These are phyloP conservation scores for Arctopsyche grandis DNA, from an alignment of 1,140 invertebrate species.

Conservation along the genomic window DNA sequence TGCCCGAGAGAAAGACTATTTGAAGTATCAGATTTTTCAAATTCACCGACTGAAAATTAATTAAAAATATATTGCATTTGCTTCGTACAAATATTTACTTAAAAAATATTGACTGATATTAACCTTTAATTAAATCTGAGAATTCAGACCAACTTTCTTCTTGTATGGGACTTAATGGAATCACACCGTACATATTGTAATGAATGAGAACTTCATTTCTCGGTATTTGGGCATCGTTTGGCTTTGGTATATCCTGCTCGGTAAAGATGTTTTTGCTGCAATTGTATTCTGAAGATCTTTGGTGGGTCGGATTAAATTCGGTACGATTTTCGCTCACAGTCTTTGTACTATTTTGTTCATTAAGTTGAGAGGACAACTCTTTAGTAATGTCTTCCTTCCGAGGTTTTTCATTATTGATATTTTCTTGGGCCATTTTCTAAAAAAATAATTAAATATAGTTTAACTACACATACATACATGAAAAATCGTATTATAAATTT, in stretches of 20 bases:
- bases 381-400: constrained; percentile 54
- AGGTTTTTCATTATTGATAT: constrained; percentile 55
- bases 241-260: neutral
- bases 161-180: constrained; percentile 70
- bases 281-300: constrained; percentile 13
- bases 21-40: constrained; percentile 61
- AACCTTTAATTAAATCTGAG: constrained; percentile 54
- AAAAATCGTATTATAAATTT: constrained; percentile 15
- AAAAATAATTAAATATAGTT: constrained; percentile 21
- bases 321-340: neutral
- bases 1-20: constrained; percentile 63
- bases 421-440: constrained; percentile 50
- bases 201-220: constrained; percentile 61
- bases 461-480: neutral
- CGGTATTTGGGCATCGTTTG: constrained; percentile 30
- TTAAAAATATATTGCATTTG: neutral
- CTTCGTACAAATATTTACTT: neutral
- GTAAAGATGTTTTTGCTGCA: neutral
- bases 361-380: neutral
- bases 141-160: constrained; percentile 67
- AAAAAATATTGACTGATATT: constrained; percentile 8
- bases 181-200: constrained; percentile 68
- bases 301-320: constrained; percentile 14
- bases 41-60: constrained; percentile 58
- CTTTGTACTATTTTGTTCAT: neutral